Base-by-base conservation (phyloP, 2,888 invertebrate species). In the Cryptosula pallasiana region DNA sequence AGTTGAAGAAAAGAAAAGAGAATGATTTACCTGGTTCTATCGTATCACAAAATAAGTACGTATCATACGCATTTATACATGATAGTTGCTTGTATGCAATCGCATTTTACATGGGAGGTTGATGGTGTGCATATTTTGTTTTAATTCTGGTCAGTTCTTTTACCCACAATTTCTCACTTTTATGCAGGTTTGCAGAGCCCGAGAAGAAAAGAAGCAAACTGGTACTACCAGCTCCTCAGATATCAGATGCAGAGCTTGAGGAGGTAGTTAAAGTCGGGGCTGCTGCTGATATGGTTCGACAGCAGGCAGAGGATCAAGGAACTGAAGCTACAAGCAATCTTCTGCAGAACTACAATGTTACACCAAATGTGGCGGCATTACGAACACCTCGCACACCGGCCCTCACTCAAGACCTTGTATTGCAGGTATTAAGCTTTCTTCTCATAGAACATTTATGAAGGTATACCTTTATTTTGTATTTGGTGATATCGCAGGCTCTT, bases 151-250 rank as follows among this genome's bases (percentile, higher is more conserved):
- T n/a, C n/a, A n/a, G n/a, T n/a, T n/a, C n/a, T n/a, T n/a, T n/a
- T n/a, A n/a, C n/a, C n/a, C n/a, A n/a, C n/a, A n/a, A n/a, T n/a
- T n/a, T n/a, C n/a, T n/a, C n/a, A n/a, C n/a, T n/a, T n/a, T n/a
- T n/a, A n/a, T 74, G 35, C 75, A 83, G 83, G 75, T 83, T 82
- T 71, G 78, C 79, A 70, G 95, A 95, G 83, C 96, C 95, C 0
- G 90, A 92, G 0, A 90, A 91, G 76, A 97, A 97, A 83, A 88
- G 97, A 72, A 95, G 95, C 76, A 99, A 99, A 84, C 88, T 99
- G 36, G 96, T 99, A 34, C 85, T 99, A 71, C 98, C 99, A 0
- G 91, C 92, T 77, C 98, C 99, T 0, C 98, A 99, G 86, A 97
- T 99, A 73, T 92, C 95, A 0, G 98, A 99, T 83, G 89, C 89